phyloP scores from a whole-genome alignment of 1,140 invertebrate genomes.

The Drosophila malerkotliana region DNA sequence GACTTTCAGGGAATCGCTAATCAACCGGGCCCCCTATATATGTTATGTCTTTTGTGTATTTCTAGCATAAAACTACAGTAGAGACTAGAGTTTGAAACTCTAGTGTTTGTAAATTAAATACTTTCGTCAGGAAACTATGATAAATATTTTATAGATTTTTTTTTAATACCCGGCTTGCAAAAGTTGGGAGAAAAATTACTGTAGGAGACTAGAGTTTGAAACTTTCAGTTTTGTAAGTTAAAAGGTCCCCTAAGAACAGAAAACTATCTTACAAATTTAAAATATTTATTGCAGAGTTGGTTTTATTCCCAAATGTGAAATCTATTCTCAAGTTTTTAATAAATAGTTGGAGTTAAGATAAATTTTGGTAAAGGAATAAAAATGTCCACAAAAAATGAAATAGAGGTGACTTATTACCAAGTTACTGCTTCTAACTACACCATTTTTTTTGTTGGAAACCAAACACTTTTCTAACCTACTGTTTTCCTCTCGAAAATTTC shows the following conservation, averaged over 20 bases:
- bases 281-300: too few relatives aligned
- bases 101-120: background rate
- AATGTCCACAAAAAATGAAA: too few relatives aligned
- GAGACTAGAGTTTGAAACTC: background rate
- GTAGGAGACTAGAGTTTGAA: too few relatives aligned
- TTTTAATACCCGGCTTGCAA: too few relatives aligned
- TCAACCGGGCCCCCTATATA: constrained; percentile 28
- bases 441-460: background rate
- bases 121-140: too few relatives aligned
- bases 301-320: too few relatives aligned
- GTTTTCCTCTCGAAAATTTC: constrained; percentile 16
- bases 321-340: too few relatives aligned
- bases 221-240: background rate
- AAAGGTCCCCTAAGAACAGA: background rate
- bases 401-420: background rate
- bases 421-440: background rate
- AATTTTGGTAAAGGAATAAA: too few relatives aligned
- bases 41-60: background rate
- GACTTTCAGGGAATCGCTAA: constrained; percentile 39
- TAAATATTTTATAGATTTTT: too few relatives aligned
- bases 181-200: too few relatives aligned
- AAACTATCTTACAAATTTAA: too few relatives aligned
- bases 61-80: background rate
- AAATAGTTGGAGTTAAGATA: too few relatives aligned
- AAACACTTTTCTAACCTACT: constrained; percentile 23